phyloP scores from a whole-genome alignment of 2,888 invertebrate genomes.

The Tuta absoluta region DNA sequence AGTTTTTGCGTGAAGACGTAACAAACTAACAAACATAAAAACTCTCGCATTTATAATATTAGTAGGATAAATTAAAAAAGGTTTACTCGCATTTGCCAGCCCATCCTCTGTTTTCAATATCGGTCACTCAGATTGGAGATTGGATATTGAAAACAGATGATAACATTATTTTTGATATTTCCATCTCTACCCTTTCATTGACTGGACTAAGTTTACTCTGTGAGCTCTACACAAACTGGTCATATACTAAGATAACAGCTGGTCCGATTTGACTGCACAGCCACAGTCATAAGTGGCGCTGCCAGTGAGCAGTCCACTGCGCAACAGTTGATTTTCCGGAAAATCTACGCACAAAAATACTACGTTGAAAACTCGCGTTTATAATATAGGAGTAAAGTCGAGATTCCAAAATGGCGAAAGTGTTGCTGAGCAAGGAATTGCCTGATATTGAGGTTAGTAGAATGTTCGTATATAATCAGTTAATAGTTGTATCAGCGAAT shows the following conservation, averaged over 20 bases:
- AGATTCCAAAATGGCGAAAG: slow-evolving; percentile 68
- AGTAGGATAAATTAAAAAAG: no score
- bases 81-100: no score
- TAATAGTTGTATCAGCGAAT: neutral
- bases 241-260: neutral
- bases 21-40: no score
- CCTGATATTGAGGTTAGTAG: slow-evolving; percentile 90
- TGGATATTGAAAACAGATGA: neutral
- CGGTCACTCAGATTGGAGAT: no score
- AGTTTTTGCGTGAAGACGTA: no score
- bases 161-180: neutral
- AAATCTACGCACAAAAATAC: slow-evolving; percentile 23
- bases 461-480: neutral
- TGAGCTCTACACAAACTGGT: slow-evolving; percentile 10
- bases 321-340: slow-evolving; percentile 35
- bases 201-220: neutral
- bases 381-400: slow-evolving; percentile 29
- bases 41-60: no score
- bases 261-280: neutral
- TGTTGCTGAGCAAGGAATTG: slow-evolving; percentile 85
- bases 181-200: neutral
- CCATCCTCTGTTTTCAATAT: no score
- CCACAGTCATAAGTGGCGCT: slow-evolving; percentile 68
- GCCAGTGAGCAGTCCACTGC: slow-evolving; percentile 79
- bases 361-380: slow-evolving; percentile 29